phyloP scores from a whole-genome alignment of 1,140 invertebrate species.

The Eubasilissa regina region DNA sequence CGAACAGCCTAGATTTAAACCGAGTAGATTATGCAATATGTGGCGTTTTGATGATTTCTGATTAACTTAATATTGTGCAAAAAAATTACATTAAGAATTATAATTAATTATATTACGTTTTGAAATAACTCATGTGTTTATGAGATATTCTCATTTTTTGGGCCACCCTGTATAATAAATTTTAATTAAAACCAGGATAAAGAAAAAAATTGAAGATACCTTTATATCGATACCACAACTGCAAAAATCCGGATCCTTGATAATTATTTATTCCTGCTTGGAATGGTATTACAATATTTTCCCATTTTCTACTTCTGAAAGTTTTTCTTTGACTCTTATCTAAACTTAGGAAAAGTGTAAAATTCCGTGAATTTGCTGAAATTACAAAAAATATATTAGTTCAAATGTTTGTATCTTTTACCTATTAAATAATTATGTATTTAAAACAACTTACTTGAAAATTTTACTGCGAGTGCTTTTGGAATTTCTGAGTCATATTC shows the following conservation, averaged over 20 bases:
- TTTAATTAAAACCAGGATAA: no score
- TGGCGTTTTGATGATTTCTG: no score
- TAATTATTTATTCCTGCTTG: constrained; percentile 53
- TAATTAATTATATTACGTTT: no score
- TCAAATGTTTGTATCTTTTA: not conserved
- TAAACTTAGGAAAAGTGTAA: constrained; percentile 46
- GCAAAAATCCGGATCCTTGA: constrained; percentile 56
- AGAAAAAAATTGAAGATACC: no score
- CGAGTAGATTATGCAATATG: no score
- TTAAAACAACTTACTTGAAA: constrained; percentile 55
- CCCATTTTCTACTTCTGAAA: constrained; percentile 52
- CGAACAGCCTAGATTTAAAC: no score
- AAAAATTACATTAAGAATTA: no score
- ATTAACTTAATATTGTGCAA: no score
- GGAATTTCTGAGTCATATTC: constrained; percentile 56
- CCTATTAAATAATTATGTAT: not conserved
- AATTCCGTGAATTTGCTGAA: constrained; percentile 57
- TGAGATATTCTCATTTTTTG: no score
- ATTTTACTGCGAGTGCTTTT: constrained; percentile 57
- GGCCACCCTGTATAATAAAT: no score
- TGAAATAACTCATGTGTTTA: no score
- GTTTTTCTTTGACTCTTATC: constrained; percentile 38
- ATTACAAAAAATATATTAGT: not conserved
- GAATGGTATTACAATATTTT: constrained; percentile 56
- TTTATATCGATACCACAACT: constrained; percentile 52